A percentile compares a stretch with the other conserved stretches of the same genome.
Conservation (phyloP, 2,888 invertebrate genomes). For the Spodoptera littoralis region DNA sequence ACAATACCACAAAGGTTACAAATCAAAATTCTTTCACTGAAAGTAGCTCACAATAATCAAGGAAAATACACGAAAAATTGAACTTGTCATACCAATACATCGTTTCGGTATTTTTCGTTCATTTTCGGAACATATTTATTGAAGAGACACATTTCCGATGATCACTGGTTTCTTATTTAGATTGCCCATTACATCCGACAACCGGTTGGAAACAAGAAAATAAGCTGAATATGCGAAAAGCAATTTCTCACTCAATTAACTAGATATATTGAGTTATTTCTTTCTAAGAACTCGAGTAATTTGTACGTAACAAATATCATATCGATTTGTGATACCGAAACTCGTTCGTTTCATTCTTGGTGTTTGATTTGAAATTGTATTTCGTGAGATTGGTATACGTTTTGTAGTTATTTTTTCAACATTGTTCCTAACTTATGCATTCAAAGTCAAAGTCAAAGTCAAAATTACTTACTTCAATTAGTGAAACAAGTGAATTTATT, state of each 20-base stretch:
- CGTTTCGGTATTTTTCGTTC: conserved; percentile 3
- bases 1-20: not conserved
- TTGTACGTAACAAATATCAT: conserved; percentile 14
- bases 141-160: conserved; percentile 18
- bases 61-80: conserved; percentile 6
- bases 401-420: too few relatives aligned
- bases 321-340: conserved; percentile 8
- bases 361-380: too few relatives aligned
- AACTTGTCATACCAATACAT: conserved; percentile 1
- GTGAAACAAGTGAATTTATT: too few relatives aligned
- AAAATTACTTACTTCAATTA: too few relatives aligned
- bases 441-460: too few relatives aligned
- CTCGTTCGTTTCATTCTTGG: too few relatives aligned
- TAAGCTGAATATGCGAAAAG: conserved; percentile 38
- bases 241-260: conserved; percentile 60
- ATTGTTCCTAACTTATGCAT: too few relatives aligned
- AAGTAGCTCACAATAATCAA: not conserved
- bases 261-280: conserved; percentile 52
- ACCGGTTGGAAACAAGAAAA: conserved; percentile 33
- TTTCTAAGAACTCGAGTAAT: conserved; percentile 15
- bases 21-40: too few relatives aligned
- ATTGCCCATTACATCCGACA: conserved; percentile 26
- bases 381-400: too few relatives aligned
- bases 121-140: conserved; percentile 8
- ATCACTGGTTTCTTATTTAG: conserved; percentile 37